Conservation (phyloP, 2,113 vertebrate species). For the Rhinolophus ferrumequinum region DNA sequence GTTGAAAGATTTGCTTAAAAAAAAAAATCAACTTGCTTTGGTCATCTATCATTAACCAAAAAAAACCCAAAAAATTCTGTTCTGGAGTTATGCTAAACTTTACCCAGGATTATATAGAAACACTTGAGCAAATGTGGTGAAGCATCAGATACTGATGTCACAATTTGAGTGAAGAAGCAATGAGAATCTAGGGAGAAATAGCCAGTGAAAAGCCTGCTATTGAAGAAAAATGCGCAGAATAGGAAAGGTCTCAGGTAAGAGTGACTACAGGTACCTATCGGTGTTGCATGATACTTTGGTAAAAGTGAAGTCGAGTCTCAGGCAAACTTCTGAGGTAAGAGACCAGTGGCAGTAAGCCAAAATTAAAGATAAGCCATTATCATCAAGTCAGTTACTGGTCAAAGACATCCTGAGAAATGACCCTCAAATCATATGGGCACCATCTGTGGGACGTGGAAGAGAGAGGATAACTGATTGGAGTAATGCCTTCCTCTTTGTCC, state of each 20-base stretch:
- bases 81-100: neutral
- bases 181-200: neutral
- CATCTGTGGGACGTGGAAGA: neutral
- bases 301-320: neutral
- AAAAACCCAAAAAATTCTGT: neutral
- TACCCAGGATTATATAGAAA: neutral
- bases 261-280: accelerated
- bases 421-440: neutral
- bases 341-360: neutral
- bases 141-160: neutral
- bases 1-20: neutral
- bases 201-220: neutral
- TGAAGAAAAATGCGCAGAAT: neutral
- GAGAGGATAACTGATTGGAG: neutral
- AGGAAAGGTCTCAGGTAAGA: neutral
- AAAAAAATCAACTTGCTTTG: neutral
- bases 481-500: neutral
- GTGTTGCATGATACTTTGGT: neutral
- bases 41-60: neutral
- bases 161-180: neutral
- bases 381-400: neutral
- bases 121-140: neutral
- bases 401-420: neutral
- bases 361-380: neutral
- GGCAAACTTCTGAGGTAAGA: neutral